phyloP scores from a whole-genome alignment of 2,113 vertebrate genomes.

The Neofelis nebulosa region DNA sequence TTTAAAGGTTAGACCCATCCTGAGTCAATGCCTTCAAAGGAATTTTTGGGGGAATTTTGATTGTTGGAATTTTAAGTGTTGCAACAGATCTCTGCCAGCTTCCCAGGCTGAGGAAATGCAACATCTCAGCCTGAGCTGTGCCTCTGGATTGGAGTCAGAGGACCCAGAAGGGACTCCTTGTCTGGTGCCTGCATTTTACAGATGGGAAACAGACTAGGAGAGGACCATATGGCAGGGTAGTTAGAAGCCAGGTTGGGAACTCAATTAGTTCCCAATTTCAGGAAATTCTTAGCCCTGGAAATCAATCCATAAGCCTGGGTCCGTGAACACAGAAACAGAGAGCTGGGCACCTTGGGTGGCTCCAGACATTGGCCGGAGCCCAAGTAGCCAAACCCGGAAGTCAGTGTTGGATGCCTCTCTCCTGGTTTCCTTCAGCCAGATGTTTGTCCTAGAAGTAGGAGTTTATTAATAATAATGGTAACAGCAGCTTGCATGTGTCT shows the following conservation, averaged over 20 bases:
- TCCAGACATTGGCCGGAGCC: not conserved
- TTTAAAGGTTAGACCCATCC: not conserved
- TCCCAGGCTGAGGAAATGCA: not conserved
- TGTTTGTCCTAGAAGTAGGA: not conserved
- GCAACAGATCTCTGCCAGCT: not conserved
- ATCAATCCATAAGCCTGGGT: not conserved
- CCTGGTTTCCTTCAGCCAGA: not conserved
- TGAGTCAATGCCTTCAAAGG: not conserved
- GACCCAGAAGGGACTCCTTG: not conserved
- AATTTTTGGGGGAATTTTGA: not conserved
- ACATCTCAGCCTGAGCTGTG: not conserved
- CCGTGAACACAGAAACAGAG: not conserved
- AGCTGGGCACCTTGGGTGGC: not conserved
- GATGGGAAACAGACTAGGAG: not conserved
- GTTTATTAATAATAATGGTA: not conserved
- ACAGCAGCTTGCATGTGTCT: not conserved
- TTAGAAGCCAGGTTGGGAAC: not conserved
- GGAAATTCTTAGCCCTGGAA: not conserved
- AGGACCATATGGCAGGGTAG: not conserved
- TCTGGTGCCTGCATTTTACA: not conserved
- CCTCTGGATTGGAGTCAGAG: not conserved
- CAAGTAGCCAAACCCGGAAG: not conserved
- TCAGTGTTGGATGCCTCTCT: not conserved
- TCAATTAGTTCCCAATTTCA: not conserved
- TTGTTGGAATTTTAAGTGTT: not conserved